phyloP scores from a whole-genome alignment of 2,888 invertebrate genomes.

The Zaprionus obscuricornis region DNA sequence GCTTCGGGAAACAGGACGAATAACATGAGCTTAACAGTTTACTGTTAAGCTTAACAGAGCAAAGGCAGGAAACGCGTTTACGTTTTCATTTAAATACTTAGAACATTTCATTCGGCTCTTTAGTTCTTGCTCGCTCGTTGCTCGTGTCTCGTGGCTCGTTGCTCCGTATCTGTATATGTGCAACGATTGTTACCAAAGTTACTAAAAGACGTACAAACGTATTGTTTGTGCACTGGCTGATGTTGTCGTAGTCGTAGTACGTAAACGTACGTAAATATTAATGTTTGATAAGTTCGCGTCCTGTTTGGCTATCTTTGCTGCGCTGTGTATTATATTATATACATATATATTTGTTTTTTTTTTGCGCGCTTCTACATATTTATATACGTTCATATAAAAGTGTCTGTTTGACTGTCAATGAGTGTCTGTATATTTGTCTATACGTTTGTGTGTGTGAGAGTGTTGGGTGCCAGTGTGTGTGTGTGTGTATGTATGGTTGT shows the following conservation, averaged over 20 bases:
- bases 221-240: conserved; percentile 15
- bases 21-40: conserved; percentile 27
- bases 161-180: no score
- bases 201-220: conserved; percentile 12
- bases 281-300: conserved; percentile 61
- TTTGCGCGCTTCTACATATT: no score
- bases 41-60: conserved; percentile 39
- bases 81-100: conserved; percentile 12
- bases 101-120: conserved; percentile 15
- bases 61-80: conserved; percentile 13
- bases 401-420: no score
- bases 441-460: not conserved
- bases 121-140: conserved; percentile 37
- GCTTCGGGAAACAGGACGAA: not conserved
- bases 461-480: not conserved
- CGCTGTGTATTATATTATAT: conserved; percentile 1
- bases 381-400: no score
- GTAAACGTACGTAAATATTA: conserved; percentile 71
- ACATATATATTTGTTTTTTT: not conserved
- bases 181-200: not conserved
- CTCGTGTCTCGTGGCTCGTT: conserved; percentile 17
- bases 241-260: no score
- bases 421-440: no score
- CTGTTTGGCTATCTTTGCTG: conserved; percentile 39
- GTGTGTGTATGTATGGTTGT: conserved; percentile 7